Base-by-base conservation (phyloP, 1,140 invertebrate genomes). In the Heliothis subflexa region DNA sequence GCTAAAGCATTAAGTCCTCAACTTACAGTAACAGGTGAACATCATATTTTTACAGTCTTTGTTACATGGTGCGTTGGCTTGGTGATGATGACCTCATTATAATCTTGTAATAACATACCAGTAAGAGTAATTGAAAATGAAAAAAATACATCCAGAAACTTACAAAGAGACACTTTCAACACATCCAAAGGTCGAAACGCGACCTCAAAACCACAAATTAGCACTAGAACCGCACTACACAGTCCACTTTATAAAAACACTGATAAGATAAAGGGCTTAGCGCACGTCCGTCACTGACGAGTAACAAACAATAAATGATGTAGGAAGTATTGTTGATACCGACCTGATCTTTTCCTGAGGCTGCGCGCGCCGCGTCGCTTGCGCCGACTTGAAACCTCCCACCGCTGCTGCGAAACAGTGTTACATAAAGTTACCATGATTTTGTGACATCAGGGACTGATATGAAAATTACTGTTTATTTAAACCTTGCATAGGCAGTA, bases 271-370 rank as follows among this genome's bases (percentile, higher is more conserved):
- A 79, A 50, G 57, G 55, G 71, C 54, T 54, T 13, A 57, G 13
- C 28, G 78, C 66, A 85, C 91, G 89, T 86, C 83, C 82, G 83
- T 76, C 16, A 84, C 70, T 76, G 50, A 16, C 77, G 57, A 59
- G 78, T 84, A 59, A 68, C 78, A 78, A 72, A 79, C 78, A 84
- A 85, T 84, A 86, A 91, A 88, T 91, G 89, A 83, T 82, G 80
- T 86, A 88, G 89, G 90, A 91, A 92, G 85, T 87, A 57, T 83
- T 77, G 76, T 75, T 70, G 66, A 64, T 79, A 89, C 90, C 83
- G 75, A 92, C 90, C 90, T 92, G 89, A 89, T 91, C 88, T 91
- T 91, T 88, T 91, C 90, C 85, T 90, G 88, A 85, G 87, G 81
- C 83, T 88, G 89, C 52, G 80, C 28, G 62, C 80, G 84, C 49